Base-by-base conservation (phyloP, 2,797 vertebrate genomes). In the Columba guinea region DNA sequence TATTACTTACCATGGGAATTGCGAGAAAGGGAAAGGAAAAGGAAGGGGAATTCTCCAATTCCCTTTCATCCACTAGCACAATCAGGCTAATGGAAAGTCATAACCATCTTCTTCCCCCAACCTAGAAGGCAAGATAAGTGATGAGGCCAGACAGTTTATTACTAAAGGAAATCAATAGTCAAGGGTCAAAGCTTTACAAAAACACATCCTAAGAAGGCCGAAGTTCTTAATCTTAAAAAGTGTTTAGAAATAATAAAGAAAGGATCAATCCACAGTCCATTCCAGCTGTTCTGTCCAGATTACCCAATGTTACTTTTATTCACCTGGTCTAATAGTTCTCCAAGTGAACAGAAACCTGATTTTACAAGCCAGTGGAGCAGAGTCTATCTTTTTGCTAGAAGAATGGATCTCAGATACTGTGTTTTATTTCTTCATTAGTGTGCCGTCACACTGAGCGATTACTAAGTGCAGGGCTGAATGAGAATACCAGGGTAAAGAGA, bases 381-480 rank as follows among this genome's bases (percentile, higher is more conserved):
- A 97, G 96, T 97, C 95, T 97, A 95, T 97, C 96, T 97, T 95
- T 97, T 97, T 96, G 95, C 97, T 96, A 98, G 96, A 98, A 97
- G 98, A 98, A 97, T 97, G 97, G 97, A 95, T 97, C 97, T 97
- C 92, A 89, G 97, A 97, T 97, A 98, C 97, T 97, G 96, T 97
- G 93, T 98, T 98, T 98, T 98, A 98, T 98, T 98, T 98, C 98
- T 98, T 98, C 98, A 99, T 99, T 99, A 99, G 98, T 90, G 97
- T 77, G 87, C 97, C 96, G 98, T 98, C 98, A 98, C 98, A 98
- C 95, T 98, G 98, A 98, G 98, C 44, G 97, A 98, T 98, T 98
- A 97, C 98, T 98, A 98, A 98, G 98, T 96, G 97, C 97, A 93
- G 98, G 98, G 95, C 98, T 98, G 98, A 98, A 97, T 98, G 97